A percentile compares a stretch with the other conserved stretches of the same genome.
Evolutionary conservation across 2,797 vertebrate genomes (phyloP).

Genomic region (Limosa lapponica): DNA sequence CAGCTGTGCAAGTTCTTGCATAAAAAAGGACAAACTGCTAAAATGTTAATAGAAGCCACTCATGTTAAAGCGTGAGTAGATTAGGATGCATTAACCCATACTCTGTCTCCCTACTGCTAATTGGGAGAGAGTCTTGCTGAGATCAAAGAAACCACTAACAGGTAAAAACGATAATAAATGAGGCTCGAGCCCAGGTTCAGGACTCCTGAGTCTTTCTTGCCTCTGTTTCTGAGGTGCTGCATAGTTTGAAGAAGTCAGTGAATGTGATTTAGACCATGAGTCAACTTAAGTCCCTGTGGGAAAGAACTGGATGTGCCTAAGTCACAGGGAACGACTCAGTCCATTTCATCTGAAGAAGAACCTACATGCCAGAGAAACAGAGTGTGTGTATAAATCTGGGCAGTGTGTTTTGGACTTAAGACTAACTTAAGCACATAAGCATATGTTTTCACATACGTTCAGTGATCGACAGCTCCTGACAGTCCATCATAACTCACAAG

Average conservation of each 20-base stretch:
- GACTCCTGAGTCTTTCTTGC: neutral
- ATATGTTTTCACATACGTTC: neutral
- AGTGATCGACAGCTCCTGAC: neutral
- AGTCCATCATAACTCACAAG: neutral
- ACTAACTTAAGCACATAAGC: neutral
- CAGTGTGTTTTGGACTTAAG: neutral
- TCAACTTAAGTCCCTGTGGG: neutral
- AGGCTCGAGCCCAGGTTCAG: neutral
- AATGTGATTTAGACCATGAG: neutral
- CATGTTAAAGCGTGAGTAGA: constrained; percentile 5
- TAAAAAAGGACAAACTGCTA: constrained; percentile 29
- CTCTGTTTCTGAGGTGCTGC: neutral
- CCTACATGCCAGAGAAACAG: neutral
- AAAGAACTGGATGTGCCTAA: neutral
- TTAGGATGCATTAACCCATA: constrained; percentile 4
- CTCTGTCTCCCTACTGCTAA: neutral
- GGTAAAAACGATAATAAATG: constrained; percentile 21
- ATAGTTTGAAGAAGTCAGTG: neutral
- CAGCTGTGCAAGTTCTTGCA: constrained; percentile 46
- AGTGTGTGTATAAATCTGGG: neutral
- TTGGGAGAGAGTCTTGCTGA: neutral
- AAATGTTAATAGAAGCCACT: neutral
- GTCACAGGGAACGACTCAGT: neutral
- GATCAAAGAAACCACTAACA: constrained; percentile 22
- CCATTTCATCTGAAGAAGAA: neutral